Base-by-base conservation (phyloP, 1,140 invertebrate genomes). In the Euglossa dilemma region DNA sequence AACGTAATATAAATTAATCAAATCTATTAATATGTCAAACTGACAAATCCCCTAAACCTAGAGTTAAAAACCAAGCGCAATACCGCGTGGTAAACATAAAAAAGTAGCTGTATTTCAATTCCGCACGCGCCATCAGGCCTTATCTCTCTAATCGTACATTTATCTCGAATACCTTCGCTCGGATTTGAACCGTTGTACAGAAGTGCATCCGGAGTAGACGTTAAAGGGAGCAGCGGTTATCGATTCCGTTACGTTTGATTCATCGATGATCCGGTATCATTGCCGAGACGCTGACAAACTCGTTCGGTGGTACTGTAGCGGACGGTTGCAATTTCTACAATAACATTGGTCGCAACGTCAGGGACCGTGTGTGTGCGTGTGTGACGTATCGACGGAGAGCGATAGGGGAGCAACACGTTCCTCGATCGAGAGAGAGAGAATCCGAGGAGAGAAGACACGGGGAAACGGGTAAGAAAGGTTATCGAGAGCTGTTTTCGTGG, bases 401-500 rank as follows among this genome's bases (percentile, higher is more conserved):
- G 3, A 20, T 16, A 0, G 4, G 18, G 20, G n/a, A n/a, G n/a
- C n/a, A 47, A 18, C n/a, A 11, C 8, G 4, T 11, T 12, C 64
- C 11, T 23, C 7, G 4, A 11, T 66, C 43, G 20, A 16, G n/a
- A n/a, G n/a, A n/a, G n/a, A n/a, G n/a, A n/a, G 3, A 3, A 2
- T 67, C 12, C 0, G 11, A 20, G 25, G 16, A 12, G 20, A 8
- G 36, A 43, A 43, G 36, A 43, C 28, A 11, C 6, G 7, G 20
- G 23, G 25, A 61, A 28, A n/a, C 14, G 6, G 4, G 6, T 57
- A 61, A 43, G 45, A n/a, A 61, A 61, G 45, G 28, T 80, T 80
- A 72, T 80, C 67, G 69, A 28, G 28, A 45, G 69, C 14, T 43
- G 47, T 63, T 61, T 80, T 80, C 28, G 69, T 80, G 69, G 69